Base-by-base conservation (phyloP, 2,888 invertebrate species). In the Altica lythri region DNA sequence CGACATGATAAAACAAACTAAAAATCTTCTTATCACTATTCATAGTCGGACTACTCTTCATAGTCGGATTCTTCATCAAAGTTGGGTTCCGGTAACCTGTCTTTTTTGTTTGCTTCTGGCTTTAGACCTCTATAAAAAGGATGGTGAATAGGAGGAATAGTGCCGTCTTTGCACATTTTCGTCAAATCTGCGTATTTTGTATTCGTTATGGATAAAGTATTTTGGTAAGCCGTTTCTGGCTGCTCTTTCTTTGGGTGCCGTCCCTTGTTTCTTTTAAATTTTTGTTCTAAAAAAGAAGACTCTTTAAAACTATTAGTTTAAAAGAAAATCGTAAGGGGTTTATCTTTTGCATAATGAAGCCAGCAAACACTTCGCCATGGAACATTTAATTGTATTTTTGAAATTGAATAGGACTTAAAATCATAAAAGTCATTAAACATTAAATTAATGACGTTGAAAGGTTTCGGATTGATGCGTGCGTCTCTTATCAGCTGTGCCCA, bases 401-500 rank as follows among this genome's bases (percentile, higher is more conserved):
- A n/a, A n/a, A n/a, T n/a, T 8, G 8, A 22, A 22, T 22, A 22
- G 4, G 22, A 22, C 22, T 22, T 22, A 22, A 22, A 22, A 22
- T 22, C 4, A 22, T 5, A 22, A 22, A 22, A 22, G 22, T 22
- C 17, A 17, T 22, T 22, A 22, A 22, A 22, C 22, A 22, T 22
- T 30, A n/a, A n/a, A n/a, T n/a, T n/a, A n/a, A n/a, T 44, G 5
- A 54, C 55, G 34, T 16, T 52, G 52, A 62, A 61, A 44, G 58
- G 58, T 9, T 30, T 2, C 22, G 63, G 62, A 12, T 32, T 58
- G 34, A 50, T 47, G 35, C 63, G 51, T 13, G 62, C 34, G 44
- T 45, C 38, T 60, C 62, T 32, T 30, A 64, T 64, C 19, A 63
- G n/a, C 51, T 64, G 60, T 9, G 63, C 57, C 57, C 61, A 60